A percentile compares a stretch with the other conserved stretches of the same genome.
Evolutionary conservation across 2,888 invertebrate species (phyloP).

Genomic region (Aleiodes testaceus): DNA sequence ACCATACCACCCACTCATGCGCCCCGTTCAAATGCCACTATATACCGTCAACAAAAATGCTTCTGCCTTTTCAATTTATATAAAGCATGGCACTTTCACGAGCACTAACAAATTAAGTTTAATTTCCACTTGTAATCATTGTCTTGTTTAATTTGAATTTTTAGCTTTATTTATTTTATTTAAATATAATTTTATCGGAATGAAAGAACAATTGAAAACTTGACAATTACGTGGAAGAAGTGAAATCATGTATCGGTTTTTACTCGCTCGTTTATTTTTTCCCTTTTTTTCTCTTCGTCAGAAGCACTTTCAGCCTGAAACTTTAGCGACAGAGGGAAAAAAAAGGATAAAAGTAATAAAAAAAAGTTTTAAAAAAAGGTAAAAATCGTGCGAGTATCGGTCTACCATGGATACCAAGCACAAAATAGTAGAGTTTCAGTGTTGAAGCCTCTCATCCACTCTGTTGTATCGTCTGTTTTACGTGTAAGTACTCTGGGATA

Average conservation of each 20-base stretch:
- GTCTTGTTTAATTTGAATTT: slow-evolving; percentile 3
- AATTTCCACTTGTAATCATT: slow-evolving; percentile 28
- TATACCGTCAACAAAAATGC: slow-evolving; percentile 29
- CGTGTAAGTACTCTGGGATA: slow-evolving; percentile 19
- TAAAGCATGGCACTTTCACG: slow-evolving; percentile 17
- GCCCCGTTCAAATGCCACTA: neutral
- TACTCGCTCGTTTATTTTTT: neutral
- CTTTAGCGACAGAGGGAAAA: slow-evolving; percentile 7
- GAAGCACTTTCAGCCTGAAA: slow-evolving; percentile 21
- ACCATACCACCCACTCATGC: neutral
- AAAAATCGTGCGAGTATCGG: slow-evolving; percentile 19
- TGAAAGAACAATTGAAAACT: slow-evolving; percentile 1
- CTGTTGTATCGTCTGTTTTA: slow-evolving; percentile 30
- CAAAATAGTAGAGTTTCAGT: slow-evolving; percentile 23
- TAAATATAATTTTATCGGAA: slow-evolving; percentile 13
- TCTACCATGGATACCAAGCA: slow-evolving; percentile 21
- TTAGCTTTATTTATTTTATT: slow-evolving; percentile 22
- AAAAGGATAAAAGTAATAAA: neutral
- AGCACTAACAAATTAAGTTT: slow-evolving; percentile 36
- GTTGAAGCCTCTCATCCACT: slow-evolving; percentile 30
- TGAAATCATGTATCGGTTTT: slow-evolving; percentile 29
- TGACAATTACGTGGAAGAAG: slow-evolving; percentile 26
- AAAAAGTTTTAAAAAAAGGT: neutral
- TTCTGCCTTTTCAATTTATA: slow-evolving; percentile 22
- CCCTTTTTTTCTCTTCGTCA: neutral